phyloP scores from a whole-genome alignment of 2,113 vertebrate species.

The chimpanzee (Pan troglodytes) region NHGRI_mPanTro3-v2.1_pri NC_072401.2:110751501-110752000 shows the following conservation, averaged over 20 bases:
- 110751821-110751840: background rate
- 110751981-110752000: background rate
- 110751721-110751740: background rate
- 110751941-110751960: background rate
- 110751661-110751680: background rate
- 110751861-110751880: background rate
- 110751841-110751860: background rate
- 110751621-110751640: constrained; percentile 19
- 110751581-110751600: constrained; percentile 14
- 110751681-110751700: background rate
- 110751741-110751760: background rate
- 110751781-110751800: background rate
- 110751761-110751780: constrained; percentile 37
- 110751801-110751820: background rate
- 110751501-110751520: no score
- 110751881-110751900: background rate
- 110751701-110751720: background rate
- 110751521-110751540: background rate
- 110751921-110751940: background rate
- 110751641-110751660: background rate
- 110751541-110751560: background rate
- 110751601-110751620: background rate
- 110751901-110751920: background rate
- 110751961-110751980: background rate
- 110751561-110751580: background rate